phyloP scores from a whole-genome alignment of 2,797 vertebrate genomes.

The Hafferia zeledoni region DNA sequence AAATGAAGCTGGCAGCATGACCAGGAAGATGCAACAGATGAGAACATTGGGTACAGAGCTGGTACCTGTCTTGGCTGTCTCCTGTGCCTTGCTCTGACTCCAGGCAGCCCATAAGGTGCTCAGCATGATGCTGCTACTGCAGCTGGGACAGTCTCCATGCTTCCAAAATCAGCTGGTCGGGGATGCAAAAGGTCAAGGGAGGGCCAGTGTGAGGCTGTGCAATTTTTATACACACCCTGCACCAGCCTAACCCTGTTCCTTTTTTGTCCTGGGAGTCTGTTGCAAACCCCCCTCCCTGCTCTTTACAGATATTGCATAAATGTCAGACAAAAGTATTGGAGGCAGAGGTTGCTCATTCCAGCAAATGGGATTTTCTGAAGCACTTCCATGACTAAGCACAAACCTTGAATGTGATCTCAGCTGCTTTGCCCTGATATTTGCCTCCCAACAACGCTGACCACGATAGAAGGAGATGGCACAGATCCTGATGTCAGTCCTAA shows the following conservation, averaged over 20 bases:
- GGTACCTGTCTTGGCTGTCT: neutral
- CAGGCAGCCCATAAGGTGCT: neutral
- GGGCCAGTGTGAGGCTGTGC: neutral
- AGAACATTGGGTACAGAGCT: neutral
- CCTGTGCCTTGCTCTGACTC: fast-evolving
- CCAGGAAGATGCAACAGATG: neutral
- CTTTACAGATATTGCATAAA: neutral
- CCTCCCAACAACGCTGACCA: fast-evolving
- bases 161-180: fast-evolving
- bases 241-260: neutral
- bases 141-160: neutral
- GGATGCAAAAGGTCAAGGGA: neutral
- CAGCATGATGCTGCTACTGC: neutral
- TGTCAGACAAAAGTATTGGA: neutral
- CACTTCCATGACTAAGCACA: neutral
- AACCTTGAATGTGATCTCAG: neutral
- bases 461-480: fast-evolving
- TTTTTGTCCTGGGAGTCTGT: neutral
- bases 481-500: neutral
- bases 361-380: neutral
- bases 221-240: neutral
- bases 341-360: neutral
- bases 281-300: neutral
- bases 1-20: neutral
- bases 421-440: neutral